Evolutionary conservation across 1,140 invertebrate species (phyloP), one percentile per base, ranked within the genome.

Genomic region (Drosophila setifemur): DNA sequence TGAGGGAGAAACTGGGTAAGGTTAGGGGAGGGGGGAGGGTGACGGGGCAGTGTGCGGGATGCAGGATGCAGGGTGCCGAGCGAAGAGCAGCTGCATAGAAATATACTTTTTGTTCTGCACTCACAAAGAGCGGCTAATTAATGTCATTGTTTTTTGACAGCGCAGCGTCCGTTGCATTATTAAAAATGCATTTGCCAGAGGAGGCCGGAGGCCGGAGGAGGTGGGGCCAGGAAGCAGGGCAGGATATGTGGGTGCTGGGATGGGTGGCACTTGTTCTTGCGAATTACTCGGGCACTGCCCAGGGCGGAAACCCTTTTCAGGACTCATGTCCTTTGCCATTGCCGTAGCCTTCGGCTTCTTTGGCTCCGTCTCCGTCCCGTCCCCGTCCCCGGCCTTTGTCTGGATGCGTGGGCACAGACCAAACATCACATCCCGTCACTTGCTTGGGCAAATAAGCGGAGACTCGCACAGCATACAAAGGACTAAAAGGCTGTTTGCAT

Each of bases 71-170:
- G 33, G 26, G 35, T 16, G 26, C 25, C 33, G 50, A 26, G 60
- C 57, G 58, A 55, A 58, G 63, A 44, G 48, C 60, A 49, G 58
- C 70, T 86, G 60, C 70, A 86, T 66, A 64, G 57, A 72, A 73
- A 73, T 81, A 43, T 53, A 42, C 52, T 72, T 85, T 85, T 82
- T 85, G 79, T 78, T 69, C 69, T 31, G 45, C 54, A 66, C 57
- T 79, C 54, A 79, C 75, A 71, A 86, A 86, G 71, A 71, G 66
- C 55, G 58, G 70, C 79, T 85, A 85, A 85, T 85, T 85, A 85
- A 85, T 85, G 75, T 86, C 75, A 85, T 85, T 85, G 79, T 85
- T 86, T 63, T 78, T 75, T 58, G 67, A 86, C 70, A 79, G 81
- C 68, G 12, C 68, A 55, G 40, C 55, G 55, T 82, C 67, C 72